Evolutionary conservation across 2,797 vertebrate genomes (phyloP), one percentile per base, ranked within the genome.

Genomic region (Anguilla anguilla): DNA sequence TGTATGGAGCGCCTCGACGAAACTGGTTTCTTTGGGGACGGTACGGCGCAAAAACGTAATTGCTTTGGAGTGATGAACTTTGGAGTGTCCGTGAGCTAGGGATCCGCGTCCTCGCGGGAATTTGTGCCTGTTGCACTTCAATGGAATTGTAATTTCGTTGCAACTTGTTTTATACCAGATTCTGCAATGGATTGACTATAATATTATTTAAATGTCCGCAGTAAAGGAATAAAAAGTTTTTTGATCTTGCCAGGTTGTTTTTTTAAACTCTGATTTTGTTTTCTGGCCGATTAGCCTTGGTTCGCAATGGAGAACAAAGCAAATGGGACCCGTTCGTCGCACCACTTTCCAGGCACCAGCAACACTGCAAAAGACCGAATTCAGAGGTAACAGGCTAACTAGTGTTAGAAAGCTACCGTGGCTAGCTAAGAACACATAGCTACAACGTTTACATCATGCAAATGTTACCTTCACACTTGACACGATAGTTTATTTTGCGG

Each of bases 251-350:
- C 72, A 57, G 83, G 22, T 25, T 64, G 74, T 85, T 51, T 85
- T n/a, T 86, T 6, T 43, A 79, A 28, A 49, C 35, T 6, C 49
- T 72, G 17, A 1, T 46, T 69, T 72, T 61, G 49, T 55, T 10
- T n/a, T n/a, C 28, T 25, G 10, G 10, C 10, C 57, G 49, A 19
- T 46, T 35, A 79, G 39, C 35, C 84, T 57, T 61, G 39, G 83
- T 51, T 87, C 57, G 86, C 17, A 11, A 96, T 95, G 95, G 94
- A 95, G 88, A 92, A 31, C 35, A 85, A 92, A 69, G 87, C 35
- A 35, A 89, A 89, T 88, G 91, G 90, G 91, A 93, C 84, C 17
- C 83, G 87, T 69, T 25, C 86, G 85, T 87, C 87, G 51, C 57
- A 89, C 39, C 69, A 85, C 87, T 55, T 82, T 43, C 6, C 88